Percentiles rank a stretch among this genome's conserved stretches.
phyloP scores from a whole-genome alignment of 1,140 invertebrate species.

The Cryptotermes secundus region DNA sequence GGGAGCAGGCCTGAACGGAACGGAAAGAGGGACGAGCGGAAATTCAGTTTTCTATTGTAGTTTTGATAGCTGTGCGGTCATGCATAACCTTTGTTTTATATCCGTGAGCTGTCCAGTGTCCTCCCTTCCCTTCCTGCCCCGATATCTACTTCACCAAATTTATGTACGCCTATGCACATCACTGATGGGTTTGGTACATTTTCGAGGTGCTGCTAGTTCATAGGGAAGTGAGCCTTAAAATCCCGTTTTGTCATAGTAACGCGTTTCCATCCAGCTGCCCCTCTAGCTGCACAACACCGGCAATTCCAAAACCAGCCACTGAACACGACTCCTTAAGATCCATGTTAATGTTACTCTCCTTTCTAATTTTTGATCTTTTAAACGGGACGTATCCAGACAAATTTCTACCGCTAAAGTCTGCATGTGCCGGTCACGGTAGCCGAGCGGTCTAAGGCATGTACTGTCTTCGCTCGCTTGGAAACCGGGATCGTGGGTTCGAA shows the following conservation, averaged over 20 bases:
- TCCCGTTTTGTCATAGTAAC: not conserved
- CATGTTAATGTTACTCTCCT: too few relatives aligned
- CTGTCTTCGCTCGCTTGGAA: too few relatives aligned
- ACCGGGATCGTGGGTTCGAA: too few relatives aligned
- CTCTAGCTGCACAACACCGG: too few relatives aligned
- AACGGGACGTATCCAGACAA: too few relatives aligned
- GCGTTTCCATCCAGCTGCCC: not conserved
- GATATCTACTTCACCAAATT: not conserved
- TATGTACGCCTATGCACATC: not conserved
- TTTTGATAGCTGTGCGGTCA: not conserved
- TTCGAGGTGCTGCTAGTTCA: not conserved
- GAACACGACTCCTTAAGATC: too few relatives aligned
- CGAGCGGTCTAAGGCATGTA: too few relatives aligned
- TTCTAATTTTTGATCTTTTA: too few relatives aligned
- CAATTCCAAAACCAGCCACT: too few relatives aligned
- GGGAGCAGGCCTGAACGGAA: not conserved
- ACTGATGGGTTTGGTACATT: not conserved
- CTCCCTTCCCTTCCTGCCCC: not conserved
- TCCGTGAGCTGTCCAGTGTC: not conserved
- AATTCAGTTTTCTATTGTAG: conserved; percentile 29
- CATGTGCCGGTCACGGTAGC: too few relatives aligned
- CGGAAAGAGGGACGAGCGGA: not conserved
- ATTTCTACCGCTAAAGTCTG: too few relatives aligned
- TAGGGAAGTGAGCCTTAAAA: not conserved
- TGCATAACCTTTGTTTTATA: conserved; percentile 24